Percentiles rank a stretch among this genome's conserved stretches.
Conservation (phyloP, 2,113 vertebrate species). For the Pavo muticus region DNA sequence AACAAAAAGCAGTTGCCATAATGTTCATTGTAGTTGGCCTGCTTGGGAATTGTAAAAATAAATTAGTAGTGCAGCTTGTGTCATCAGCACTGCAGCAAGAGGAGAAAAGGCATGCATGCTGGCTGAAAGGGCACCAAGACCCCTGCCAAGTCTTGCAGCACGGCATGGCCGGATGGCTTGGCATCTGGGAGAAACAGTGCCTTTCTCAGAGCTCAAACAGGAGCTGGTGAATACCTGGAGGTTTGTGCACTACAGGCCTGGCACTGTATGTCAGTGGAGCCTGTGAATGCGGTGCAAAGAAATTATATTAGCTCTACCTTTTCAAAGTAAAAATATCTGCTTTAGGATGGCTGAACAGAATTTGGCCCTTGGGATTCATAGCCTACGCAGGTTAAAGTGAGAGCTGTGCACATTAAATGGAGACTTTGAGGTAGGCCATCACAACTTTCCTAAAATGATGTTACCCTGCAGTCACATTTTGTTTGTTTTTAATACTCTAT, state of each 20-base stretch:
- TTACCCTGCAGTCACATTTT: slow-evolving; percentile 58
- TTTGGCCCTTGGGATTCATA: slow-evolving; percentile 30
- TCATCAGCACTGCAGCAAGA: neutral
- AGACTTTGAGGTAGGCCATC: slow-evolving; percentile 41
- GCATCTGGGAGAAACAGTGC: rapidly evolving
- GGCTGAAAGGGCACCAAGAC: neutral
- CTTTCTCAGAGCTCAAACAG: neutral
- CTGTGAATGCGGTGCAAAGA: neutral
- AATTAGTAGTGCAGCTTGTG: neutral
- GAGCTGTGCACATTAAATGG: slow-evolving; percentile 21
- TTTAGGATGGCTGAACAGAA: neutral
- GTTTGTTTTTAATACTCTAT: slow-evolving; percentile 60
- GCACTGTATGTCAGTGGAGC: neutral
- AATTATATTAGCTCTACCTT: neutral
- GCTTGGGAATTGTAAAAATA: neutral
- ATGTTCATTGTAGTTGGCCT: neutral
- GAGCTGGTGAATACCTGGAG: neutral
- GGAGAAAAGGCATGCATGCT: rapidly evolving
- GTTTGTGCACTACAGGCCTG: neutral
- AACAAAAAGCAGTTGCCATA: neutral
- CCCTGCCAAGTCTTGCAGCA: neutral
- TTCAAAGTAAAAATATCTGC: neutral
- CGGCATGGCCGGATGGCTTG: neutral
- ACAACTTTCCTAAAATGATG: slow-evolving; percentile 37
- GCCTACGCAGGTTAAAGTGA: slow-evolving; percentile 34